Percentiles rank a stretch among this genome's conserved stretches.
These are phyloP conservation scores for Mycogona germanica DNA, from an alignment of 2,888 invertebrate genomes.

Conservation along the genomic window DNA sequence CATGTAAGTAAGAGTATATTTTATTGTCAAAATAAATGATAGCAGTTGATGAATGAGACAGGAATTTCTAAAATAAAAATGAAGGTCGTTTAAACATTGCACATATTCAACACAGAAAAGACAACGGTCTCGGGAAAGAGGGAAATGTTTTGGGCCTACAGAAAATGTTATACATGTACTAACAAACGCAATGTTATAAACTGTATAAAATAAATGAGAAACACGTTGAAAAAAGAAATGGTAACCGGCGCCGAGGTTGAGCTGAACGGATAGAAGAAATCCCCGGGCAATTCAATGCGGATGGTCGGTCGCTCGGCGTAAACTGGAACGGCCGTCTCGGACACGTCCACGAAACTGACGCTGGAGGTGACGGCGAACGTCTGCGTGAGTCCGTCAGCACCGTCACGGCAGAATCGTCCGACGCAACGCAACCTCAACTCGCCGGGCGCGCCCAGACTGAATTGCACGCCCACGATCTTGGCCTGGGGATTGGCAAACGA, in stretches of 20 bases:
- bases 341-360: conserved; percentile 13
- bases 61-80: too few species aligned
- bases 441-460: neutral
- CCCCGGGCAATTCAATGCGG: conserved; percentile 6
- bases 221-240: neutral
- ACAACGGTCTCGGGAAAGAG: too few species aligned
- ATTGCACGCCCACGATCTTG: conserved; percentile 14
- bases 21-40: too few species aligned
- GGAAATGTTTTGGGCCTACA: too few species aligned
- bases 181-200: neutral
- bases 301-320: conserved; percentile 10
- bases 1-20: too few species aligned
- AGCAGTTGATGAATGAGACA: too few species aligned
- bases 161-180: neutral
- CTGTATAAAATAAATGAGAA: neutral
- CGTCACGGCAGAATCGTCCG: neutral
- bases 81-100: too few species aligned
- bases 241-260: neutral
- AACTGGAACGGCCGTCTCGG: conserved; percentile 1
- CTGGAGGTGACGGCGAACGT: neutral
- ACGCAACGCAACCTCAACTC: neutral
- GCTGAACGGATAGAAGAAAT: conserved; percentile 18
- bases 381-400: neutral
- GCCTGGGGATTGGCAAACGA: conserved; percentile 7
- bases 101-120: too few species aligned